Conservation (phyloP, 1,140 invertebrate genomes). For the Argopecten irradians region DNA sequence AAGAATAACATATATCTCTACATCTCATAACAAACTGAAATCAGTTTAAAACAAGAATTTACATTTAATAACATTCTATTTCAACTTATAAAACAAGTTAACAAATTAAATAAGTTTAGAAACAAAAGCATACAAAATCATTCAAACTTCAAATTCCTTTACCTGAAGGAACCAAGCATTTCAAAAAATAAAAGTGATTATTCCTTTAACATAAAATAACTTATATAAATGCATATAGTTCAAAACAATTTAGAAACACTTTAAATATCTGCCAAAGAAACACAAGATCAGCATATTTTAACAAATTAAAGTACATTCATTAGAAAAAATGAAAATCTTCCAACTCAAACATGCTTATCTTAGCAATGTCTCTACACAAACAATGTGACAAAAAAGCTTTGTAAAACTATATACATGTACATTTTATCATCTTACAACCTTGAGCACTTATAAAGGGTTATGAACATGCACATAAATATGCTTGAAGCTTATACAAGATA, state of each 20-base stretch:
- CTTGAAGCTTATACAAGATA: too few species aligned
- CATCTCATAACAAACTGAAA: background rate
- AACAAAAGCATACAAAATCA: background rate
- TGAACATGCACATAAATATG: too few species aligned
- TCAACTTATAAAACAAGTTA: constrained; percentile 1
- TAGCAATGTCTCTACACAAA: background rate
- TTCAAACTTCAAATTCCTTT: background rate
- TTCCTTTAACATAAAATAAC: too few species aligned
- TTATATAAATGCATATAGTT: background rate
- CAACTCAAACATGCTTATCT: background rate
- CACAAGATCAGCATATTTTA: background rate
- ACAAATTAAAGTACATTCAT: too few species aligned
- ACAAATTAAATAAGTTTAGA: background rate
- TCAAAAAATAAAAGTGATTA: background rate
- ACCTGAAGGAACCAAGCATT: background rate
- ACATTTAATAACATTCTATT: background rate
- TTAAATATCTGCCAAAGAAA: background rate
- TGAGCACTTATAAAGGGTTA: too few species aligned
- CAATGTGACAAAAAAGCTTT: too few species aligned
- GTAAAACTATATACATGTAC: too few species aligned
- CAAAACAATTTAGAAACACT: background rate
- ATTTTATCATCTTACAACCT: too few species aligned
- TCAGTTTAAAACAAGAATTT: background rate
- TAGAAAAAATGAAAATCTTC: background rate
- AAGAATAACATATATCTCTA: too few species aligned